Conservation (phyloP, 2,113 vertebrate genomes). For the Ceyx cyanopectus region DNA sequence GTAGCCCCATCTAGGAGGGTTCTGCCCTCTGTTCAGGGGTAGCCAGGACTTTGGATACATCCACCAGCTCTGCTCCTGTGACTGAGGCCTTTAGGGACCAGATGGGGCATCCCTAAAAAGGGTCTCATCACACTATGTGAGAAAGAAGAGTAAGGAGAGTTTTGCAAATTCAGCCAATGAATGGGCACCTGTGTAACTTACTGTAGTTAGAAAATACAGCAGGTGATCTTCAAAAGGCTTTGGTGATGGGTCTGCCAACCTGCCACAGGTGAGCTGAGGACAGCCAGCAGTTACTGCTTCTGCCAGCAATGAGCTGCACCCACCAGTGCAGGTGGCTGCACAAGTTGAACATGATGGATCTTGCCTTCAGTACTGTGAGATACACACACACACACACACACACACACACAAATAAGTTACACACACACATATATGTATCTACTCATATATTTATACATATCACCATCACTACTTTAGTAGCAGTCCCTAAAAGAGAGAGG, state of each 20-base stretch:
- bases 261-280: accelerated
- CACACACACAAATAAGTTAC: not conserved
- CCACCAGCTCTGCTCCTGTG: not conserved
- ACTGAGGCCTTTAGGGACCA: not conserved
- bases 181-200: not conserved
- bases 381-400: not conserved
- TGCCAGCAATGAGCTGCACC: not conserved
- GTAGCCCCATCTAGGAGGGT: not conserved
- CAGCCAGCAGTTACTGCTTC: accelerated
- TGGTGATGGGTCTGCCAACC: accelerated
- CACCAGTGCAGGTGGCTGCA: not conserved
- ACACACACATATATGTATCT: not conserved
- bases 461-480: not conserved
- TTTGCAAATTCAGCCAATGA: accelerated
- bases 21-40: not conserved
- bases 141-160: not conserved
- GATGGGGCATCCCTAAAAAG: not conserved
- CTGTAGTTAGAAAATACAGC: not conserved
- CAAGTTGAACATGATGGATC: accelerated
- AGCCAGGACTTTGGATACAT: not conserved
- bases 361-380: not conserved
- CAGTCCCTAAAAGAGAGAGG: not conserved
- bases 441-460: not conserved
- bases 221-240: not conserved
- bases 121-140: not conserved